Evolutionary conservation across 1,140 invertebrate species (phyloP).

Genomic region (Anadara kagoshimensis): DNA sequence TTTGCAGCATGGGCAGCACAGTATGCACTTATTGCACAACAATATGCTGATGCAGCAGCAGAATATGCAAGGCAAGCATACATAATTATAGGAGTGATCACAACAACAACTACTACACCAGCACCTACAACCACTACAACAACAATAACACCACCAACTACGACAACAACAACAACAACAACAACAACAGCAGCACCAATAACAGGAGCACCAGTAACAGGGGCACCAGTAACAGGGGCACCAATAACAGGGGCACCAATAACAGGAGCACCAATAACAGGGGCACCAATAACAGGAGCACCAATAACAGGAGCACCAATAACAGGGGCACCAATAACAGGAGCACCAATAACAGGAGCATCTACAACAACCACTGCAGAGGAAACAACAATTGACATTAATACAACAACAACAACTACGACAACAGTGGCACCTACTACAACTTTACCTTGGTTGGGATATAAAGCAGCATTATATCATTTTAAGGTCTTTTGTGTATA

Average conservation of each 20-base stretch:
- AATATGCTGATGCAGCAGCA: too few relatives aligned
- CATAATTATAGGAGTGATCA: too few relatives aligned
- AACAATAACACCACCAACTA: neutral
- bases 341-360: neutral
- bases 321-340: neutral
- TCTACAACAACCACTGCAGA: neutral
- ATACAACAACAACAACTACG: neutral
- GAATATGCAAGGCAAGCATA: too few relatives aligned
- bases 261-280: neutral
- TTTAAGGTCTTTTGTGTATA: constrained; percentile 35
- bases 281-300: neutral
- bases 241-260: too few relatives aligned
- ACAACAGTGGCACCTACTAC: neutral
- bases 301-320: neutral
- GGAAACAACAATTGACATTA: neutral
- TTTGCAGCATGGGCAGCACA: too few relatives aligned
- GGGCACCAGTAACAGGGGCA: too few relatives aligned
- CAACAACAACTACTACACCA: too few relatives aligned
- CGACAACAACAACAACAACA: neutral
- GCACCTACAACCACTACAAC: too few relatives aligned
- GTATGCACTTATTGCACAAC: too few relatives aligned
- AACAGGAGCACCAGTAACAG: neutral
- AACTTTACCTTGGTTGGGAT: too few relatives aligned
- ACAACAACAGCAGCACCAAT: constrained; percentile 2
- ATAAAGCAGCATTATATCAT: constrained; percentile 35